phyloP scores from a whole-genome alignment of 2,113 vertebrate genomes.

The Castor canadensis region DNA sequence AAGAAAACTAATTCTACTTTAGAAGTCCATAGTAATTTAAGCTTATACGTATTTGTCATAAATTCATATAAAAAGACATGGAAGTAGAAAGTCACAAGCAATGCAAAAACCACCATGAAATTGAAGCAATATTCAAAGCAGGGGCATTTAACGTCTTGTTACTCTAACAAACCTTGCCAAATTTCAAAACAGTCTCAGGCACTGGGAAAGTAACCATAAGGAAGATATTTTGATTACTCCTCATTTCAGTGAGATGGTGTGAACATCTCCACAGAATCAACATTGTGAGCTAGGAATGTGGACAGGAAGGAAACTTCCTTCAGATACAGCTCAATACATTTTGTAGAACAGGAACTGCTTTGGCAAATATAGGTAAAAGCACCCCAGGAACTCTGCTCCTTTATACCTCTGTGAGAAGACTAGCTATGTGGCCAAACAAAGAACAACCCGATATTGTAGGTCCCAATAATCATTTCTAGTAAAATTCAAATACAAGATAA shows the following conservation, averaged over 20 bases:
- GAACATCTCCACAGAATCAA: not conserved
- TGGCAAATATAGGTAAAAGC: not conserved
- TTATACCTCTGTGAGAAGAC: slow-evolving; percentile 31
- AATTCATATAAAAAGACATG: not conserved
- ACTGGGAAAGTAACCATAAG: not conserved
- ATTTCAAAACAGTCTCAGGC: not conserved
- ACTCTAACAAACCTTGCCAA: not conserved
- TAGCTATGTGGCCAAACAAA: not conserved
- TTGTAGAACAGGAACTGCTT: not conserved
- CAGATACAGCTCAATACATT: not conserved
- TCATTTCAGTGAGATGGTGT: not conserved
- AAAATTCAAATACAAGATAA: slow-evolving; percentile 4
- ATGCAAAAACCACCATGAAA: not conserved
- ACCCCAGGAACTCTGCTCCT: not conserved
- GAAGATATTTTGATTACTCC: not conserved
- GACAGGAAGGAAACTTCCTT: not conserved
- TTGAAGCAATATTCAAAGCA: slow-evolving; percentile 1
- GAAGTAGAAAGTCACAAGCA: not conserved
- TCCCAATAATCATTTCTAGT: slow-evolving; percentile 57
- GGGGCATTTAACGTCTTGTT: not conserved
- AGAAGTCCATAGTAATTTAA: not conserved
- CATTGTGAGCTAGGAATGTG: not conserved
- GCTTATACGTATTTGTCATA: not conserved
- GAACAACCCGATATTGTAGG: not conserved
- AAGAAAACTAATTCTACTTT: not conserved